Evolutionary conservation across 2,113 vertebrate genomes (phyloP).

Genomic region (Alethe castanea): DNA sequence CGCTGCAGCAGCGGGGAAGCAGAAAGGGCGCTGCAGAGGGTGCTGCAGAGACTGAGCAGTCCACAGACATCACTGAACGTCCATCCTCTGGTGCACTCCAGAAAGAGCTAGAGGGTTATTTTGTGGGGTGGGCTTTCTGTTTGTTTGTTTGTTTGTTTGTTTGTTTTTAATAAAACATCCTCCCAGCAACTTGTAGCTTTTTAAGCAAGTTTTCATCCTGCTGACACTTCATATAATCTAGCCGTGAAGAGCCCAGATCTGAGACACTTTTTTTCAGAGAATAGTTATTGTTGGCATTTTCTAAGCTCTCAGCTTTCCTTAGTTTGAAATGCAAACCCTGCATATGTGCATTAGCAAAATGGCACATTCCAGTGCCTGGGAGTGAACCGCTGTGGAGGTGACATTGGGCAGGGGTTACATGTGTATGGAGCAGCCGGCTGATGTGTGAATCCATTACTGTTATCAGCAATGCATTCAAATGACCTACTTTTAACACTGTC

Average conservation of each 20-base stretch:
- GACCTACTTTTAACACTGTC: constrained; percentile 54
- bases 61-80: neutral
- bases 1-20: neutral
- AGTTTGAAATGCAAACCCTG: constrained; percentile 29
- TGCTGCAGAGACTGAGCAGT: neutral
- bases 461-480: constrained; percentile 59
- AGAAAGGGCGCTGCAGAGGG: neutral
- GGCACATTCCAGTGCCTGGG: neutral
- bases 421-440: constrained; percentile 21
- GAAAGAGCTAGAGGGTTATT: neutral
- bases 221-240: neutral
- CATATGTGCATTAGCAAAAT: constrained; percentile 29
- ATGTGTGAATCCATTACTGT: constrained; percentile 49
- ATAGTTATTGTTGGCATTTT: neutral
- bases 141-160: neutral
- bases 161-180: neutral
- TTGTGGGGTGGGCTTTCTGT: neutral
- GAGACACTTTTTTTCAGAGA: neutral
- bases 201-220: neutral
- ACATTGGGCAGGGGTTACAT: constrained; percentile 41
- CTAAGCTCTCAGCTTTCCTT: neutral
- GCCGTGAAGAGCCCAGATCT: neutral
- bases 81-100: neutral
- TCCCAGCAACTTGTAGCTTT: neutral
- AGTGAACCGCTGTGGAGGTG: constrained; percentile 22